Conservation (phyloP, 2,113 vertebrate genomes). For the Campylorhamphus procurvoides region DNA sequence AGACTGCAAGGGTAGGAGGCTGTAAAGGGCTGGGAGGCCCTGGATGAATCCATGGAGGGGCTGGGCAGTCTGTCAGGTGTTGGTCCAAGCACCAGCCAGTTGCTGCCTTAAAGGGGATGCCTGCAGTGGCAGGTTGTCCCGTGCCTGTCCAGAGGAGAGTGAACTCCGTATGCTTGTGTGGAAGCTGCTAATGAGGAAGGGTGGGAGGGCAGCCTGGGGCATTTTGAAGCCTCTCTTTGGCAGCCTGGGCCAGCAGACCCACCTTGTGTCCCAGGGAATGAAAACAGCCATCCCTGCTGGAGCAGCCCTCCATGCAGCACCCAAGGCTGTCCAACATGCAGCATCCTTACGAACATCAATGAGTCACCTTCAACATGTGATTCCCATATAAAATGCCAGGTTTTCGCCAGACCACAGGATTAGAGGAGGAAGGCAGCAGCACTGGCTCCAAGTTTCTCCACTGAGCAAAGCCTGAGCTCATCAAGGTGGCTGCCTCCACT, state of each 20-base stretch:
- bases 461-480: background rate
- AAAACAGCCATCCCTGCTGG: accelerated
- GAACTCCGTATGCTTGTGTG: background rate
- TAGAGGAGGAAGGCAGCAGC: background rate
- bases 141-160: background rate
- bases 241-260: background rate
- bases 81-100: background rate
- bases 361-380: background rate
- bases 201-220: background rate
- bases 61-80: background rate
- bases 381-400: background rate
- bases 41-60: background rate
- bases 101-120: background rate
- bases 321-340: background rate
- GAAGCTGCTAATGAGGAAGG: background rate
- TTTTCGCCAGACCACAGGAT: background rate
- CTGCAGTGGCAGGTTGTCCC: background rate
- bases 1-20: background rate
- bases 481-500: background rate
- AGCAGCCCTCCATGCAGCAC: background rate
- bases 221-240: background rate
- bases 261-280: background rate
- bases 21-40: background rate
- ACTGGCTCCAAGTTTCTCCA: background rate
- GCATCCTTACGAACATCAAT: accelerated